Evolutionary conservation across 2,113 vertebrate species (phyloP), one percentile per base, ranked within the genome.

Genomic region (Genyomyrus donnyi): DNA sequence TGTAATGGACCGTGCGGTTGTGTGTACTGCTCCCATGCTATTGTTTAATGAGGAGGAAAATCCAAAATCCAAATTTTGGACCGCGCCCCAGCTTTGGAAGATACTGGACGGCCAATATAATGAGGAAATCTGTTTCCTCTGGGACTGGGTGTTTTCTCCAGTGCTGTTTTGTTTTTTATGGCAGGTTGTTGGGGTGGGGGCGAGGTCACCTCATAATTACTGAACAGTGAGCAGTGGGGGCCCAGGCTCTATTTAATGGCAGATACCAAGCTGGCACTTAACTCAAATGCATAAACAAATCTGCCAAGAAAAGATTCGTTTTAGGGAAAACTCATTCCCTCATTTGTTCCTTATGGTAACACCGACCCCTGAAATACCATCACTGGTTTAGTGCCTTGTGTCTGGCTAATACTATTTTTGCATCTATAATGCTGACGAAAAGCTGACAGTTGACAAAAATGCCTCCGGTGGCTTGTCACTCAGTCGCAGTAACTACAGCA

Each of bases 21-120:
- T 27, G 45, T 87, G 27, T 52, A 39, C 49, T 39, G 31, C 56
- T 50, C 87, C 42, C 31, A 66, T 46, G 35, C 87, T 88, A 46
- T 88, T 58, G 88, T 48, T 49, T 49, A 74, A 56, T 62, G 88
- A 77, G 27, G 66, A 77, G 88, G 62, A 89, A 89, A 89, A 50
- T 89, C 58, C 85, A 87, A 87, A 89, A 89, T 77, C 53, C 58
- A 77, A 89, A 88, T 88, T 88, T 88, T 88, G 56, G 87, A 88
- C 87, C 21, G 39, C 56, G 13, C 87, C 87, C 56, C 87, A 88
- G 87, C 56, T 62, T 88, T 62, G 56, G 87, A 53, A 88, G 53
- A 45, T 21, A 62, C 17, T 0, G 87, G 56, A 56, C 31, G 49
- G 49, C 86, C 17, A 19, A 45, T 66, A 58, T 88, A 62, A 88